These are phyloP conservation scores for Pristionchus exspectatus DNA, from an alignment of 2,888 invertebrate genomes.

Conservation along the genomic window DNA sequence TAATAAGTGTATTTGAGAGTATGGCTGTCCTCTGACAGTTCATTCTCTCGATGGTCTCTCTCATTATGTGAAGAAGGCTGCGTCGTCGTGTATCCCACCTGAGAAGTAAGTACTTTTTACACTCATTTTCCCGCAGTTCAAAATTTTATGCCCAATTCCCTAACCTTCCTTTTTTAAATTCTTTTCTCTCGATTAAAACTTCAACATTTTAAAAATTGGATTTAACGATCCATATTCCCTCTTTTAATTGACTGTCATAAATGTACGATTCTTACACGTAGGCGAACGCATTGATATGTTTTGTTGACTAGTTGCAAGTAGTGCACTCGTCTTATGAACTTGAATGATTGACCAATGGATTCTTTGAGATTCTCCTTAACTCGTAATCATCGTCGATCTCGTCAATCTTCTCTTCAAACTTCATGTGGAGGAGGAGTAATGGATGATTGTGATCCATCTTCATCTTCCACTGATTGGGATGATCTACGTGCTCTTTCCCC, in stretches of 20 bases:
- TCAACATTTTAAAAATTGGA: too few species aligned
- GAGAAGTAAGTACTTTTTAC: neutral
- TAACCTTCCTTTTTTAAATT: too few species aligned
- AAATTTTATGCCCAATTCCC: too few species aligned
- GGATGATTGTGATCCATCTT: neutral
- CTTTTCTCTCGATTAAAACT: too few species aligned
- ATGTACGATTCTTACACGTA: too few species aligned
- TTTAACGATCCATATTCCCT: too few species aligned
- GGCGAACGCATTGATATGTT: too few species aligned
- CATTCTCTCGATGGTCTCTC: conserved; percentile 49
- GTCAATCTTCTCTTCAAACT: neutral
- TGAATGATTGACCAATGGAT: too few species aligned
- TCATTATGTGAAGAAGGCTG: conserved; percentile 2
- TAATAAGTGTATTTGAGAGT: neutral
- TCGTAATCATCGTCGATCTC: conserved; percentile 8
- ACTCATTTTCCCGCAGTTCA: too few species aligned
- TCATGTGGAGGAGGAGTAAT: too few species aligned
- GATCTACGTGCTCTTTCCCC: conserved; percentile 47
- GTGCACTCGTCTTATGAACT: too few species aligned
- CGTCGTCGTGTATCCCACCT: neutral
- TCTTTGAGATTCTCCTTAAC: neutral
- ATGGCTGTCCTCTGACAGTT: conserved; percentile 9
- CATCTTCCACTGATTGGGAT: conserved; percentile 39
- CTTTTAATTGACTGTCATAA: neutral
- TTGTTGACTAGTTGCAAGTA: too few species aligned